Evolutionary conservation across 1,140 invertebrate genomes (phyloP).

Genomic region (Euglossa dilemma): DNA sequence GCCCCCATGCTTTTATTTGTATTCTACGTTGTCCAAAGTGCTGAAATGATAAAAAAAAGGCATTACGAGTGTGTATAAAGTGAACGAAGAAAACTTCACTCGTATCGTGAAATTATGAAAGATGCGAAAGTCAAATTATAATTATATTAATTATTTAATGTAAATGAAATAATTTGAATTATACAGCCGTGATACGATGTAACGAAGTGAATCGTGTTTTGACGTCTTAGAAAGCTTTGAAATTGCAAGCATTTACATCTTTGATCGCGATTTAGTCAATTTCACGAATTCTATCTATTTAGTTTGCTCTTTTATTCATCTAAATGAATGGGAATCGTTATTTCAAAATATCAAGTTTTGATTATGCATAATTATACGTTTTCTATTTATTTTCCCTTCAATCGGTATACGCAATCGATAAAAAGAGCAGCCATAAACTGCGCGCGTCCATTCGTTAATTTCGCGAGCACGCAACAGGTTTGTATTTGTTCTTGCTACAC

Average conservation of each 20-base stretch:
- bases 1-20: background rate
- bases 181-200: background rate
- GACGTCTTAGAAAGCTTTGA: background rate
- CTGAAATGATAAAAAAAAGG: constrained; percentile 7
- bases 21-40: no score
- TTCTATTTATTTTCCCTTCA: background rate
- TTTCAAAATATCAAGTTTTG: background rate
- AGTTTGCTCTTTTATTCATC: background rate
- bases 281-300: background rate
- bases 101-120: background rate
- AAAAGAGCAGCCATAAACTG: background rate
- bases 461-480: background rate
- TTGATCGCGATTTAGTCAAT: background rate
- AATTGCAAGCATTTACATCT: background rate
- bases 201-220: background rate
- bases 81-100: background rate
- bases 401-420: background rate
- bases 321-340: background rate
- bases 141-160: background rate
- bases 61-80: background rate
- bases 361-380: background rate
- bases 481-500: background rate
- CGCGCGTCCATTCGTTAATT: background rate
- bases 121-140: background rate
- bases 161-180: background rate